These are phyloP conservation scores for Trogon melanurus DNA, from an alignment of 2,113 vertebrate genomes.

Conservation along the genomic window DNA sequence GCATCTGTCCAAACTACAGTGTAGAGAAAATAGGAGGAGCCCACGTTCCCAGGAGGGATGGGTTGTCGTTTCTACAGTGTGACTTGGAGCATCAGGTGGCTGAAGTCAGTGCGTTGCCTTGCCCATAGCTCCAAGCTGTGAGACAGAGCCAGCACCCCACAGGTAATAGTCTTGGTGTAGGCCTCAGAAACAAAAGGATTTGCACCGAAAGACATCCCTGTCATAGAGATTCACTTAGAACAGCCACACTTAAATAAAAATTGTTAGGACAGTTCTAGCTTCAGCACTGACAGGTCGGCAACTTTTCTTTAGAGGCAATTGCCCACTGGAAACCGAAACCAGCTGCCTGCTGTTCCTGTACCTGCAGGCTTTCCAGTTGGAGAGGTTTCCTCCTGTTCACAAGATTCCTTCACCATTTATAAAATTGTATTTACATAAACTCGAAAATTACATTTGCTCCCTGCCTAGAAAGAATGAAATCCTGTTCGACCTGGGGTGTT, in stretches of 20 bases:
- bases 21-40: neutral
- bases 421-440: neutral
- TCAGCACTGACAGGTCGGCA: neutral
- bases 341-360: neutral
- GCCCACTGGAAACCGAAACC: neutral
- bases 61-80: neutral
- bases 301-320: neutral
- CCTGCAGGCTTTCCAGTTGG: neutral
- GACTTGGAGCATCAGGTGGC: neutral
- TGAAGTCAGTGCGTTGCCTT: neutral
- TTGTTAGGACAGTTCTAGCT: neutral
- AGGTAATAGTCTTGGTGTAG: neutral
- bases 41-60: rapidly evolving
- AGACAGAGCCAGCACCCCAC: neutral
- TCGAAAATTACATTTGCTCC: neutral
- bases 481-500: neutral
- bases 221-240: neutral
- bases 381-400: neutral
- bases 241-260: neutral
- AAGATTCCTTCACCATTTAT: neutral
- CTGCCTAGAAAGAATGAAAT: neutral
- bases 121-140: neutral
- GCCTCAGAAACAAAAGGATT: neutral
- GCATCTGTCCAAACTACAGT: rapidly evolving
- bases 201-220: neutral